These are phyloP conservation scores for Callimorpha dominula DNA, from an alignment of 2,888 invertebrate species.

Conservation along the genomic window DNA sequence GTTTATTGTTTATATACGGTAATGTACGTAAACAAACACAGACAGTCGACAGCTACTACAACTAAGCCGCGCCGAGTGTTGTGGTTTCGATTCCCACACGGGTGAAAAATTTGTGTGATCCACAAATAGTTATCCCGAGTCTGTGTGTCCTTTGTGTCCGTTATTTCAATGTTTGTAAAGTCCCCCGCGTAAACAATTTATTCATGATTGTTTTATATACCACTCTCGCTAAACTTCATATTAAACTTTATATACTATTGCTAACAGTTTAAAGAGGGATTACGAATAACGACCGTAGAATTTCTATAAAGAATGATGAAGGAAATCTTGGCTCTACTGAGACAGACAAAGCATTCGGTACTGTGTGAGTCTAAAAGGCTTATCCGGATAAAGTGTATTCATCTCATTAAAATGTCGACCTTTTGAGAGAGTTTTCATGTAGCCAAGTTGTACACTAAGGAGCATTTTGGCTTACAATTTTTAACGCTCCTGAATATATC, in stretches of 20 bases:
- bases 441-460: slow-evolving; percentile 46
- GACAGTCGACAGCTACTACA: too few relatives aligned
- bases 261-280: neutral
- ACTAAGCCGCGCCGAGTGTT: too few relatives aligned
- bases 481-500: slow-evolving; percentile 41
- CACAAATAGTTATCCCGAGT: too few relatives aligned
- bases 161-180: too few relatives aligned
- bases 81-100: too few relatives aligned
- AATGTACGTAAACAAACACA: too few relatives aligned
- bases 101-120: too few relatives aligned
- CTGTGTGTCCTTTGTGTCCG: too few relatives aligned
- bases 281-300: neutral
- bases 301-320: slow-evolving; percentile 24
- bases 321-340: slow-evolving; percentile 25
- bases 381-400: slow-evolving; percentile 62
- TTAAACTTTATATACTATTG: too few relatives aligned
- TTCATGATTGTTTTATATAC: neutral
- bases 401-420: slow-evolving; percentile 67
- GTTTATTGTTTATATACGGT: too few relatives aligned
- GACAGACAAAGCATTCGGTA: slow-evolving; percentile 44
- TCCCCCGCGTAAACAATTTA: too few relatives aligned
- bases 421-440: slow-evolving; percentile 67
- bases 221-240: neutral
- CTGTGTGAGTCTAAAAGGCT: slow-evolving; percentile 53
- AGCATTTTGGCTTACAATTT: slow-evolving; percentile 44